Evolutionary conservation across 2,113 vertebrate genomes (phyloP), one percentile per base, ranked within the genome.

Genomic region (Athene cunicularia): DNA sequence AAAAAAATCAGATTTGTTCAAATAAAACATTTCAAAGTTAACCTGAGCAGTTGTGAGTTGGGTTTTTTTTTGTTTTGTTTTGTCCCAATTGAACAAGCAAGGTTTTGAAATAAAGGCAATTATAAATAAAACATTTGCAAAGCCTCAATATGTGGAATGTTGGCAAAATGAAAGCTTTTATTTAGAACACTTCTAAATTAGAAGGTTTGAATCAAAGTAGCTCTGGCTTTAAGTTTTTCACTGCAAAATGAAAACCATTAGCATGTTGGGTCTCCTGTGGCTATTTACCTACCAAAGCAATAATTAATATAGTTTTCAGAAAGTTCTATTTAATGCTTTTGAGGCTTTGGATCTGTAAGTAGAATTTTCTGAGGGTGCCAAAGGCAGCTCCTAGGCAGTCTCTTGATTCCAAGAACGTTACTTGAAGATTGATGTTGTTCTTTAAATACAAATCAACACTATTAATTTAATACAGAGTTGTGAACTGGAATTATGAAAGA

Each of bases 381-480:
- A 74, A 71, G 20, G 39, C 27, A 3, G 20, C 41, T 93, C 32
- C n/a, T 73, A 64, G 55, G 79, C 55, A 71, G 75, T 92, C 67
- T 88, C 47, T 95, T 89, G 72, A 80, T 3, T 12, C 68, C 79
- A 58, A 86, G 85, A 86, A 73, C 75, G 71, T 95, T 94, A 91
- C 53, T 87, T 0, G 0, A 88, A 92, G 75, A 93, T 45, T 41
- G 41, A 76, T 95, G 41, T 85, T 93, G 39, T 94, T 93, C 62
- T 50, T 85, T 81, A 93, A 89, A 85, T 88, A 88, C 26, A 93
- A 96, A 76, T 92, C 66, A 94, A 86, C 80, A 94, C 49, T 70
- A 66, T 92, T 91, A 86, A 84, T 94, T 89, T 93, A 90, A 80
- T 90, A 71, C 8, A 23, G 28, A 81, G n/a, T 59, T 85, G 64